Percentiles rank a stretch among this genome's conserved stretches.
These are phyloP conservation scores for Donacobius atricapilla DNA, from an alignment of 2,113 vertebrate genomes.

Conservation along the genomic window DNA sequence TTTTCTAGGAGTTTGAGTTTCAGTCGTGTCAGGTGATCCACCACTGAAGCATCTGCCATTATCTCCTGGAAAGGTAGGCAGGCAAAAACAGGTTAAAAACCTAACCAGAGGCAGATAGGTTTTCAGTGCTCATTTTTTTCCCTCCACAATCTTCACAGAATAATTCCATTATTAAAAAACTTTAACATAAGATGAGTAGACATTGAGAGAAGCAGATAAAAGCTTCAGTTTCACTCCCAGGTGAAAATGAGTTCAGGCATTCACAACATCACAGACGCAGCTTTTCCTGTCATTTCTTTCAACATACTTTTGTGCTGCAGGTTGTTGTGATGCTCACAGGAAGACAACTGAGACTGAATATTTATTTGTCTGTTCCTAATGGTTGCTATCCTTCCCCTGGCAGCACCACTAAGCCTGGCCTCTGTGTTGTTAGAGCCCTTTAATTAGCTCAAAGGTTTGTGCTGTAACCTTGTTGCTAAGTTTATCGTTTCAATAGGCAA, in stretches of 20 bases:
- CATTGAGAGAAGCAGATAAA: background rate
- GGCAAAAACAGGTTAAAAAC: background rate
- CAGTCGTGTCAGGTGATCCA: constrained; percentile 78
- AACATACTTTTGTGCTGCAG: background rate
- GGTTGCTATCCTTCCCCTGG: background rate
- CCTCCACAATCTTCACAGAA: background rate
- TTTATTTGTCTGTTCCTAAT: background rate
- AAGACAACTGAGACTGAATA: background rate
- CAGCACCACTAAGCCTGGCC: background rate
- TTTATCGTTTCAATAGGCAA: background rate
- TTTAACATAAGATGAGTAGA: background rate
- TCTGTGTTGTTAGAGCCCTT: background rate
- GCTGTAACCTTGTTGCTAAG: constrained; percentile 31
- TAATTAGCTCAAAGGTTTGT: background rate
- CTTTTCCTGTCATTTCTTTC: background rate
- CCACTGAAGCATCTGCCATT: constrained; percentile 69
- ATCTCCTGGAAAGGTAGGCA: background rate
- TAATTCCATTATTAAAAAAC: background rate
- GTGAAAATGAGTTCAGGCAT: background rate
- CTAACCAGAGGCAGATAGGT: background rate
- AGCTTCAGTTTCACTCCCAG: background rate
- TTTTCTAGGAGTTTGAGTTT: constrained; percentile 80
- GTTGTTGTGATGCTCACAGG: background rate
- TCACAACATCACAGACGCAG: background rate
- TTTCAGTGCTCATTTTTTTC: background rate